Base-by-base conservation (phyloP, 2,113 vertebrate genomes). In the Machaerirhynchus nigripectus region DNA sequence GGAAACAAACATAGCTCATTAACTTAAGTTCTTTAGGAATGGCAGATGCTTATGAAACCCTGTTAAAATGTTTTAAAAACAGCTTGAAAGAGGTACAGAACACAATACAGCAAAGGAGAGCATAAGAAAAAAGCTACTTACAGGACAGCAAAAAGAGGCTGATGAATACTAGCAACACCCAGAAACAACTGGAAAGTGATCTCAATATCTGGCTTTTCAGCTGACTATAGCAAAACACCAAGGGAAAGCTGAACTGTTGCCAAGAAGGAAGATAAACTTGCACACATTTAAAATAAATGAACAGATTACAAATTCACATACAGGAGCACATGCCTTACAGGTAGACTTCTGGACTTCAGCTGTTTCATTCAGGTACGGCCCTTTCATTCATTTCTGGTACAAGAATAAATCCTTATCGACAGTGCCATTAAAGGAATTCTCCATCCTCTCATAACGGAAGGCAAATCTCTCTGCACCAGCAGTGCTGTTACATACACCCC, bases 221-320 rank as follows among this genome's bases (percentile, higher is more conserved):
- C 81, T 95, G 84, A 93, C 77, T 57, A 64, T 28, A 81, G 77
- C 61, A 78, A 88, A 95, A 88, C 11, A 1, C 28, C 46, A 93
- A 40, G 18, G 22, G 53, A 52, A 94, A 50, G 67, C 49, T 39
- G 84, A 89, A 93, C 78, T 61, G 13, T 50, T 75, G 65, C 77
- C 89, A 93, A 91, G 59, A 65, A 49, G 78, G 87, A 96, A 96
- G 83, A 15, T 42, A 85, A 93, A 91, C 74, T 79, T 69, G 53
- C 69, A 87, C 37, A 23, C 10, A 33, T 85, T 76, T 53, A 56
- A 84, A 77, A 84, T 37, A 73, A 77, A 64, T 9, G 44, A 61
- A 75, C 5, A 74, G 47, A 55, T 52, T 59, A 50, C 19, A 57
- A 76, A 69, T 33, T 79, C 57, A 73, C n/a, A 27, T 24, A 53